These are phyloP conservation scores for Hermetia illucens DNA, from an alignment of 1,140 invertebrate genomes.

Conservation along the genomic window DNA sequence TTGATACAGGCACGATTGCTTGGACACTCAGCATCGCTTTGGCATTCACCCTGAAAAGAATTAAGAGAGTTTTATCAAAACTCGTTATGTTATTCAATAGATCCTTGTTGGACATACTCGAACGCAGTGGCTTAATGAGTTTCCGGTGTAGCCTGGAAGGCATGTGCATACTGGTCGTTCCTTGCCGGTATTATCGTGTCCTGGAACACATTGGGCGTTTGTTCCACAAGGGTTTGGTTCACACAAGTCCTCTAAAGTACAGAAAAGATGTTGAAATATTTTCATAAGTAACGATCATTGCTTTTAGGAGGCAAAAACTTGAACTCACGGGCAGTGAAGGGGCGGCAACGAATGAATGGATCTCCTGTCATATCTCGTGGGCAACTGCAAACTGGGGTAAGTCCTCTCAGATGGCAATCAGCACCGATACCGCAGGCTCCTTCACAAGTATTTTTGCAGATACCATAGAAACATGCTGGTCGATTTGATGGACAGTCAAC, in stretches of 20 bases:
- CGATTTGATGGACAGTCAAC: constrained; percentile 58
- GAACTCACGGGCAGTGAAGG: constrained; percentile 53
- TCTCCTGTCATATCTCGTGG: constrained; percentile 75
- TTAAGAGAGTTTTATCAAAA: too few species aligned
- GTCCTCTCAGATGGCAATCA: constrained; percentile 43
- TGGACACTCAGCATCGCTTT: constrained; percentile 53
- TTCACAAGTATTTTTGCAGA: constrained; percentile 66
- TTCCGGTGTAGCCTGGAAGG: constrained; percentile 61
- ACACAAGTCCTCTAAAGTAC: constrained; percentile 54
- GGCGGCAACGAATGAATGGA: constrained; percentile 66
- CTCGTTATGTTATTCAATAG: not conserved
- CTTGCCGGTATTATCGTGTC: constrained; percentile 61
- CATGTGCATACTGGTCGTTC: constrained; percentile 61
- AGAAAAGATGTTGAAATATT: constrained; percentile 1
- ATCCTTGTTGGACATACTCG: constrained; percentile 29
- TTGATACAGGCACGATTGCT: constrained; percentile 58
- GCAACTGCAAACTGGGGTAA: constrained; percentile 71
- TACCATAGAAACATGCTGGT: constrained; percentile 66
- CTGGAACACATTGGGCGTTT: constrained; percentile 69
- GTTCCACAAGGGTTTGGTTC: constrained; percentile 70
- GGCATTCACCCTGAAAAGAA: constrained; percentile 49
- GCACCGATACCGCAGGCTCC: constrained; percentile 68
- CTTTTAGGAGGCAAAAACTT: not conserved
- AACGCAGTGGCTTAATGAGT: constrained; percentile 54
- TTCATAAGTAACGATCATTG: not conserved